These are phyloP conservation scores for Chesias legatella DNA, from an alignment of 2,888 invertebrate genomes.

Conservation along the genomic window DNA sequence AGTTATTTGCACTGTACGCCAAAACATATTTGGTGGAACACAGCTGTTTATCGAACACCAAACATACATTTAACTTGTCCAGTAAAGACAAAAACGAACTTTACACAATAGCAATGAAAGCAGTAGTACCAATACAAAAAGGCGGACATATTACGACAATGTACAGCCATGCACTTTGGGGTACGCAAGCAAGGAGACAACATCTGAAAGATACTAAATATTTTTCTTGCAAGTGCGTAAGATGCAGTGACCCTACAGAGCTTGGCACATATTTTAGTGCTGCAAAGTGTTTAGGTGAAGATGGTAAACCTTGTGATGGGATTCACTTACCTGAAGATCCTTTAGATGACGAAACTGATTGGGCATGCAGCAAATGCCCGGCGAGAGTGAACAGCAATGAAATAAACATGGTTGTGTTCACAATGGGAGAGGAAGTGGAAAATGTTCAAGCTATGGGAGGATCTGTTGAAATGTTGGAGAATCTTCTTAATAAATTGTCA, in stretches of 20 bases:
- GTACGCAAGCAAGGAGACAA: conserved; percentile 88
- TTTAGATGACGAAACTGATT: conserved; percentile 85
- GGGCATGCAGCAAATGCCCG: conserved; percentile 87
- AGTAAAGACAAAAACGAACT: conserved; percentile 74
- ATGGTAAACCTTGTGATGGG: conserved; percentile 82
- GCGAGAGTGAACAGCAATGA: conserved; percentile 83
- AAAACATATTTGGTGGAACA: conserved; percentile 91
- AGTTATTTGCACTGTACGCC: conserved; percentile 86
- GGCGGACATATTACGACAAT: conserved; percentile 89
- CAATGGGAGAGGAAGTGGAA: conserved; percentile 89
- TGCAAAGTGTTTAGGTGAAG: conserved; percentile 83
- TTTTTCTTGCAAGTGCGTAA: conserved; percentile 85
- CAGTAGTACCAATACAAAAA: conserved; percentile 83
- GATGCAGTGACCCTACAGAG: conserved; percentile 91
- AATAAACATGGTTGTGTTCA: conserved; percentile 83
- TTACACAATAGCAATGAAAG: conserved; percentile 84
- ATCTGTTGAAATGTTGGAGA: conserved; percentile 81
- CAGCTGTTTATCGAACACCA: conserved; percentile 89
- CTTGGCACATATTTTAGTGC: conserved; percentile 87
- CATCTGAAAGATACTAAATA: conserved; percentile 90
- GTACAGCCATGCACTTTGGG: conserved; percentile 94
- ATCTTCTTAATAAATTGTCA: conserved; percentile 84
- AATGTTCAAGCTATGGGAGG: conserved; percentile 82
- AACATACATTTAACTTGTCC: conserved; percentile 83
- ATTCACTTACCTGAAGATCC: conserved; percentile 86